A percentile compares a stretch with the other conserved stretches of the same genome.
Conservation (phyloP, 2,797 vertebrate species). For the Darevskia nairensis region DNA sequence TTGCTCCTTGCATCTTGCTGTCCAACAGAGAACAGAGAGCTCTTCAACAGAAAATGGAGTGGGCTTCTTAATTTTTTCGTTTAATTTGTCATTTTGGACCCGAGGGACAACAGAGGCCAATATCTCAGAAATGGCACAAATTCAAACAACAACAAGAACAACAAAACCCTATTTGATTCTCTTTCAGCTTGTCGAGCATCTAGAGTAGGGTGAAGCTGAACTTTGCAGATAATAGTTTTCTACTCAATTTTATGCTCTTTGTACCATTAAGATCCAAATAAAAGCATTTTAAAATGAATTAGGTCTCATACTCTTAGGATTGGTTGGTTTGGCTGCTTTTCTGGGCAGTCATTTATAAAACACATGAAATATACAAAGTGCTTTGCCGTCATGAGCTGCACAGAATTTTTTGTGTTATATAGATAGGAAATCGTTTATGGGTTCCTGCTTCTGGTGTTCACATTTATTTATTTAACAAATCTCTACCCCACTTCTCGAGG, state of each 20-base stretch:
- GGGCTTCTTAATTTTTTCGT: not conserved
- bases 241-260: not conserved
- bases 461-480: not conserved
- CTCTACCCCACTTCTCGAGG: no score
- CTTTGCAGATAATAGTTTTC: not conserved
- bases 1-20: not conserved
- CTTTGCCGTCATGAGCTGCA: not conserved
- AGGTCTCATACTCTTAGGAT: not conserved
- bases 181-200: not conserved
- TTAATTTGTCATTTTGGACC: slow-evolving; percentile 13
- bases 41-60: not conserved
- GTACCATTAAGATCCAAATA: not conserved
- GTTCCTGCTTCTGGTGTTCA: not conserved
- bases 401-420: no score
- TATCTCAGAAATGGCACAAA: not conserved
- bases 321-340: not conserved
- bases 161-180: not conserved
- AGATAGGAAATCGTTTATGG: not conserved
- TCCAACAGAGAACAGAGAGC: not conserved
- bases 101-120: not conserved
- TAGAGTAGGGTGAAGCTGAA: not conserved
- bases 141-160: not conserved
- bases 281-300: not conserved
- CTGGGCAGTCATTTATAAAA: not conserved
- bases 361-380: not conserved